These are phyloP conservation scores for Harpagoxenus sublaevis DNA, from an alignment of 2,888 invertebrate genomes.

Conservation along the genomic window DNA sequence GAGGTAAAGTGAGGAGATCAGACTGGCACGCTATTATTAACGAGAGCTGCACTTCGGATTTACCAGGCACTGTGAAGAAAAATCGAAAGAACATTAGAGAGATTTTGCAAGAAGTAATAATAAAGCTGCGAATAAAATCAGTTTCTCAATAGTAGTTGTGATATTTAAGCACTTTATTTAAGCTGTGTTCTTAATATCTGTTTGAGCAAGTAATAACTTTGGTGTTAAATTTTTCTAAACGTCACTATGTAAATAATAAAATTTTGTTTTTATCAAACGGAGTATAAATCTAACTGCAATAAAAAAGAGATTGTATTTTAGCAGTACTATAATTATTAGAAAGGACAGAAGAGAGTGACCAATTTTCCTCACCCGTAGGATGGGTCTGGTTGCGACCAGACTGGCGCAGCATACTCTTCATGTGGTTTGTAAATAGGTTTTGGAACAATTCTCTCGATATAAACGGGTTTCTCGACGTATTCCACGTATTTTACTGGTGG, in stretches of 20 bases:
- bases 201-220: not conserved
- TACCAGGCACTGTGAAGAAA: constrained; percentile 30
- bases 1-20: constrained; percentile 48
- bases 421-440: constrained; percentile 80
- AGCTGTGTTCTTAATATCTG: not conserved
- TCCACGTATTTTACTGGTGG: constrained; percentile 83
- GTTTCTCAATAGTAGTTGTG: not conserved
- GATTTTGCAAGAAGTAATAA: not conserved
- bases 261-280: not conserved
- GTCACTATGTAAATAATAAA: too few relatives aligned
- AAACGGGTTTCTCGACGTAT: constrained; percentile 84
- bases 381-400: constrained; percentile 79
- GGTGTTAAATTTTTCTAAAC: not conserved
- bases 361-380: constrained; percentile 77
- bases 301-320: not conserved
- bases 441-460: constrained; percentile 81
- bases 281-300: not conserved
- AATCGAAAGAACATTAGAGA: not conserved
- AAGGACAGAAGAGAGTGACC: not conserved
- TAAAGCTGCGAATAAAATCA: too few relatives aligned
- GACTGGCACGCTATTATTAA: not conserved
- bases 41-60: not conserved
- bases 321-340: not conserved
- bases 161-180: not conserved
- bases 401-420: constrained; percentile 74